These are phyloP conservation scores for Heliconius eleuchia DNA, from an alignment of 1,140 invertebrate genomes.

Conservation along the genomic window DNA sequence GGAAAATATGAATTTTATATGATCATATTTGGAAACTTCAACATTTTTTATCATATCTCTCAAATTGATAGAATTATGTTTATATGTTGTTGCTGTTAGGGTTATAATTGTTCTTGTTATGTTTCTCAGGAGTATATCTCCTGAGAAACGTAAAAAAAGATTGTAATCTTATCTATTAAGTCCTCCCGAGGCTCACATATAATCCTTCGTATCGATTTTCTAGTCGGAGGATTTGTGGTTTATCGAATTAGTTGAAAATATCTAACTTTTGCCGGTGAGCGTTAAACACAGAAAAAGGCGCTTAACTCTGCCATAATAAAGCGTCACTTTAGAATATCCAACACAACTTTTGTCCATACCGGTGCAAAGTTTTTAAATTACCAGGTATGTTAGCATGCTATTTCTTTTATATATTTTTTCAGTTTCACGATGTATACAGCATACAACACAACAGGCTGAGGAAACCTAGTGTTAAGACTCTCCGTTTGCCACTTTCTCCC, in stretches of 20 bases:
- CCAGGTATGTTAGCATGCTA: neutral
- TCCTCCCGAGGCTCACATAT: neutral
- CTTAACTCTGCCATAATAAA: neutral
- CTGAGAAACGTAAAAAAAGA: neutral
- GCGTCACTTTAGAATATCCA: neutral
- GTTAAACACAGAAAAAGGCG: neutral
- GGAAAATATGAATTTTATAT: no score
- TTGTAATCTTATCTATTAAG: neutral
- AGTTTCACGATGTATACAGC: no score
- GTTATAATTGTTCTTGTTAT: neutral
- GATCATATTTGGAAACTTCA: no score
- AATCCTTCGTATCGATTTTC: neutral
- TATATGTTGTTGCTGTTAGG: no score
- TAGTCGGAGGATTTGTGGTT: constrained; percentile 7
- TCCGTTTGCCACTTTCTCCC: no score
- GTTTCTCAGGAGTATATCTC: neutral
- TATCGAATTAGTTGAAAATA: neutral
- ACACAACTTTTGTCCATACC: neutral
- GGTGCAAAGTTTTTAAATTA: neutral
- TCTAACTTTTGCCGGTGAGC: constrained; percentile 8
- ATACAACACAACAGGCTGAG: no score
- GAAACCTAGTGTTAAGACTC: no score
- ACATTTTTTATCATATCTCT: no score
- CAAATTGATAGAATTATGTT: no score
- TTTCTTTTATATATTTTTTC: no score